These are phyloP conservation scores for Struthio camelus DNA, from an alignment of 2,113 vertebrate genomes.

Conservation along the genomic window DNA sequence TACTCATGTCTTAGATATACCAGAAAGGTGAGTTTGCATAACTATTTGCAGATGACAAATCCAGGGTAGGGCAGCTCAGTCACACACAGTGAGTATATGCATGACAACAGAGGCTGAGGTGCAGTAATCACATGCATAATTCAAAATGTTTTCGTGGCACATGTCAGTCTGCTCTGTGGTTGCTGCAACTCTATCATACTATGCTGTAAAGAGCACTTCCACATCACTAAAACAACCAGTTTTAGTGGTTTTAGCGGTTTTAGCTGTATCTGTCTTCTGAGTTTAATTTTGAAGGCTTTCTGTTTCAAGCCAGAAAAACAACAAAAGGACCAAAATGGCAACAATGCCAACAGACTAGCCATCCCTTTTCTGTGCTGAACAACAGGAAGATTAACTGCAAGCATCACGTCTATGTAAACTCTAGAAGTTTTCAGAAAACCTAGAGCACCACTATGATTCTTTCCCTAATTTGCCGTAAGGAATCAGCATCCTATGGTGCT, in stretches of 20 bases:
- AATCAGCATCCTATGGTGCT: neutral
- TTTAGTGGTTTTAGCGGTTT: neutral
- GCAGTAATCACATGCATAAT: rapidly evolving
- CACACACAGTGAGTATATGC: too few relatives aligned
- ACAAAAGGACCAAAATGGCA: neutral
- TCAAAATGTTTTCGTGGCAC: neutral
- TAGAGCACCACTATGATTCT: neutral
- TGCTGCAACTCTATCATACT: neutral
- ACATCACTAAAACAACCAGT: neutral
- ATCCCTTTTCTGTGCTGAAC: neutral
- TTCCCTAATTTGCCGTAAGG: neutral
- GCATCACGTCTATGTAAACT: neutral
- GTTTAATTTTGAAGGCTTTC: neutral
- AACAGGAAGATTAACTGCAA: neutral
- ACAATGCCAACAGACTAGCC: neutral
- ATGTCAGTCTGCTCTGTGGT: neutral
- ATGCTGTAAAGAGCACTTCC: neutral
- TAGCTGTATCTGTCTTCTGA: neutral
- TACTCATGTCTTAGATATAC: neutral
- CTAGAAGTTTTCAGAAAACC: neutral
- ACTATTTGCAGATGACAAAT: neutral
- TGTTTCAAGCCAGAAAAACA: neutral
- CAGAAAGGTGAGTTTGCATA: neutral
- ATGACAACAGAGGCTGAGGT: neutral
- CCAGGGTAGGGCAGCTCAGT: neutral